A percentile compares a stretch with the other conserved stretches of the same genome.
phyloP scores from a whole-genome alignment of 2,888 invertebrate species.

The Opisthograptis luteolata region DNA sequence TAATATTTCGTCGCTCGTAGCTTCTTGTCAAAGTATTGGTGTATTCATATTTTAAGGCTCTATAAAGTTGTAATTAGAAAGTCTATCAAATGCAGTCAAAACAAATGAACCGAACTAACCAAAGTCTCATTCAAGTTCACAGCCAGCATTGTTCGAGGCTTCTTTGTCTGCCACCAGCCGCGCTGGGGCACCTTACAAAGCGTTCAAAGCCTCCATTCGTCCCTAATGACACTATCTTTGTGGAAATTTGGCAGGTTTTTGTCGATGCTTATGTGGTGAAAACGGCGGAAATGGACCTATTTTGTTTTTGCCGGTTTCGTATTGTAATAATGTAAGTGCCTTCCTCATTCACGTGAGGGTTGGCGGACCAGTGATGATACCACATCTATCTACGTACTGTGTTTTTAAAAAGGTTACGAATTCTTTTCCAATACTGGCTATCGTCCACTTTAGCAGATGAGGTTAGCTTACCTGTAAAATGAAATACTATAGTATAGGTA shows the following conservation, averaged over 20 bases:
- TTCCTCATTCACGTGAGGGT: constrained; percentile 11
- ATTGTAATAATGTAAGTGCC: constrained; percentile 12
- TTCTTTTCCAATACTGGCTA: background rate
- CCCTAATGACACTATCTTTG: constrained; percentile 59
- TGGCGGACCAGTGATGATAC: background rate
- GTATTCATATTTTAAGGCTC: constrained; percentile 1
- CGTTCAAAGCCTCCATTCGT: constrained; percentile 44
- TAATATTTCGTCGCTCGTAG: too few relatives aligned
- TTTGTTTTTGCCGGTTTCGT: constrained; percentile 31
- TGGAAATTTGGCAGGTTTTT: constrained; percentile 47
- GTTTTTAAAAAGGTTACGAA: background rate
- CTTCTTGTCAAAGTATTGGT: too few relatives aligned
- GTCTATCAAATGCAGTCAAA: constrained; percentile 34
- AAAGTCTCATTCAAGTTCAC: constrained; percentile 34
- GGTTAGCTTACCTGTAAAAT: too few relatives aligned
- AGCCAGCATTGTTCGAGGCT: constrained; percentile 29
- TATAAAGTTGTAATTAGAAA: constrained; percentile 23
- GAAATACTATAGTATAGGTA: too few relatives aligned
- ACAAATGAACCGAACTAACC: constrained; percentile 35
- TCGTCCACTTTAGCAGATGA: background rate
- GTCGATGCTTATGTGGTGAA: constrained; percentile 32
- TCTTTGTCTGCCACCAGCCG: constrained; percentile 31
- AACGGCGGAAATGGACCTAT: constrained; percentile 31
- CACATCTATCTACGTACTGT: background rate
- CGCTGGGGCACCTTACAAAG: constrained; percentile 18